These are phyloP conservation scores for Dione juno DNA, from an alignment of 2,888 invertebrate genomes.

Conservation along the genomic window DNA sequence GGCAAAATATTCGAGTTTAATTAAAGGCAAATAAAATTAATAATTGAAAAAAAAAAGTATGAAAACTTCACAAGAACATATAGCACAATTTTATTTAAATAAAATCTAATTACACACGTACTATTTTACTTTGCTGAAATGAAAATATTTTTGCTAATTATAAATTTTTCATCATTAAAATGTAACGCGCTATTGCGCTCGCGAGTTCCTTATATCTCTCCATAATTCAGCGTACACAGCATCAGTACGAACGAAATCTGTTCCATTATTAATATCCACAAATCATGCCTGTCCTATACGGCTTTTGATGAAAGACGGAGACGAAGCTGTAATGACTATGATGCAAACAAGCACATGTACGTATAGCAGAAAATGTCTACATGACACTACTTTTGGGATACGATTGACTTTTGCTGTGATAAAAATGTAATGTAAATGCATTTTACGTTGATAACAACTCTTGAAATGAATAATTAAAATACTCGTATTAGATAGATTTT, in stretches of 20 bases:
- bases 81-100: slow-evolving; percentile 18
- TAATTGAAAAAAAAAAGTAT: slow-evolving; percentile 12
- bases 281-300: slow-evolving; percentile 53
- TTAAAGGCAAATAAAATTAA: slow-evolving; percentile 19
- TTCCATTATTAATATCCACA: slow-evolving; percentile 71
- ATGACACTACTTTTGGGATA: slow-evolving; percentile 14
- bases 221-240: slow-evolving; percentile 37
- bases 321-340: slow-evolving; percentile 37
- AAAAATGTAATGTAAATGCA: no score
- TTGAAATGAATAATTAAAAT: no score
- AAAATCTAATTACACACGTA: slow-evolving; percentile 25
- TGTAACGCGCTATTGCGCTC: slow-evolving; percentile 43
- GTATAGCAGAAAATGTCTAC: slow-evolving; percentile 23
- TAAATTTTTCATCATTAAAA: slow-evolving; percentile 44
- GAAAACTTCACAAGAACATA: slow-evolving; percentile 16
- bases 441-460: no score
- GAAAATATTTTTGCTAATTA: slow-evolving; percentile 31
- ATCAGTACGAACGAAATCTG: slow-evolving; percentile 48
- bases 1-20: slow-evolving; percentile 16
- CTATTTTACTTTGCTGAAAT: slow-evolving; percentile 24
- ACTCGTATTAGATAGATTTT: no score
- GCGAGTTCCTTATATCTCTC: slow-evolving; percentile 36
- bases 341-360: slow-evolving; percentile 33
- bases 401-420: slow-evolving; percentile 11
- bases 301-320: slow-evolving; percentile 32